Percentiles rank a stretch among this genome's conserved stretches.
These are phyloP conservation scores for Clarias batrachus DNA, from an alignment of 2,113 vertebrate species.

Conservation along the genomic window DNA sequence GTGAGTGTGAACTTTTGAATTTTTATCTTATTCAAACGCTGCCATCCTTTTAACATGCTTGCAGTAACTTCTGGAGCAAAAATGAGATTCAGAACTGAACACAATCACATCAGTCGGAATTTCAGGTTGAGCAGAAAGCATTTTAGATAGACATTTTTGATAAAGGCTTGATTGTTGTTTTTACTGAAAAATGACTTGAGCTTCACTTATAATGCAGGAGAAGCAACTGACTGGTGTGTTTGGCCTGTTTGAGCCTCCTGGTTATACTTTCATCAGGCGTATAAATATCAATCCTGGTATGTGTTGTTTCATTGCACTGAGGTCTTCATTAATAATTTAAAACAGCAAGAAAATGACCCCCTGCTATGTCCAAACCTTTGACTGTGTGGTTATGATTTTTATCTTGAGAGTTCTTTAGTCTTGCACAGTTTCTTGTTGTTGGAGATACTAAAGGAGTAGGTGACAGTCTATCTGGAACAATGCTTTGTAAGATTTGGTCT, in stretches of 20 bases:
- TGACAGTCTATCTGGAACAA: neutral
- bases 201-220: neutral
- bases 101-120: neutral
- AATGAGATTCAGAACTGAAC: neutral
- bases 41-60: neutral
- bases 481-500: neutral
- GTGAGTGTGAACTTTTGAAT: neutral
- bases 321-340: neutral
- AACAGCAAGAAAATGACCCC: neutral
- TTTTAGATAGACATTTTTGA: neutral
- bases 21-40: neutral
- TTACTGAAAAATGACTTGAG: neutral
- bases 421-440: neutral
- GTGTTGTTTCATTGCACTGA: neutral
- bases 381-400: neutral
- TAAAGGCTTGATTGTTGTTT: neutral
- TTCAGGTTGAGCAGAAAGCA: neutral
- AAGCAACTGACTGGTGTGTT: neutral
- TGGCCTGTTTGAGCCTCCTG: neutral
- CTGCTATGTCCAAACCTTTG: neutral
- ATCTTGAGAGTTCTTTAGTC: neutral
- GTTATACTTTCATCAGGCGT: neutral
- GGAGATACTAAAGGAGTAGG: neutral
- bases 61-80: neutral
- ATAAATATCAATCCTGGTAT: neutral